phyloP scores from a whole-genome alignment of 1,140 invertebrate genomes.

The Drosophila oshimai region DNA sequence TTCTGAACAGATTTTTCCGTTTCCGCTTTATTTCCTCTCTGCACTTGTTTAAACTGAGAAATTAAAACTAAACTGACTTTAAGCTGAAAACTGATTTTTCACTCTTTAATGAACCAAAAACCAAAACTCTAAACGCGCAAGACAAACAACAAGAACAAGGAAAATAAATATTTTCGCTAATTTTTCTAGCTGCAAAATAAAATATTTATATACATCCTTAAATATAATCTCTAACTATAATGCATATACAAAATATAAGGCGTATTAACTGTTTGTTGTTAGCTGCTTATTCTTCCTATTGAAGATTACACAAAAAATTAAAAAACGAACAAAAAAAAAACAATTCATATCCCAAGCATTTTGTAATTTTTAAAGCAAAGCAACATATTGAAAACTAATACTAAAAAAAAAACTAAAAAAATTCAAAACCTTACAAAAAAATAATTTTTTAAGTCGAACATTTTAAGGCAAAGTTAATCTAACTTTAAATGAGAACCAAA shows the following conservation, averaged over 20 bases:
- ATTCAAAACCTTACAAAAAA: background rate
- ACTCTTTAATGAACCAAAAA: conserved; percentile 14
- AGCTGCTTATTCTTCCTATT: conserved; percentile 80
- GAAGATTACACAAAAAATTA: conserved; percentile 64
- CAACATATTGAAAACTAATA: conserved; percentile 31
- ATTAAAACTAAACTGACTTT: conserved; percentile 30
- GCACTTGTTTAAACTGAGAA: conserved; percentile 51
- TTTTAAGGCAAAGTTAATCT: conserved; percentile 32
- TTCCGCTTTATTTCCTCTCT: conserved; percentile 32
- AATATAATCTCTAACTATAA: conserved; percentile 40
- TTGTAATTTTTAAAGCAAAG: conserved; percentile 43
- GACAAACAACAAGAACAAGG: conserved; percentile 17
- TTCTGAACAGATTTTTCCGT: conserved; percentile 44
- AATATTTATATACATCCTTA: conserved; percentile 50
- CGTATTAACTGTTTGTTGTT: conserved; percentile 77
- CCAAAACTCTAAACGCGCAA: conserved; percentile 22
- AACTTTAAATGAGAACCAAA: conserved; percentile 41
- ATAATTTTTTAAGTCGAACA: conserved; percentile 12
- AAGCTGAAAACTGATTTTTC: conserved; percentile 30
- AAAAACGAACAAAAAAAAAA: conserved; percentile 1
- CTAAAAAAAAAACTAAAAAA: conserved; percentile 17
- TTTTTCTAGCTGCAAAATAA: conserved; percentile 47
- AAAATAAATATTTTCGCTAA: conserved; percentile 43
- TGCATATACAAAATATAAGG: conserved; percentile 34
- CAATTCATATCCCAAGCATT: conserved; percentile 43